Evolutionary conservation across 2,888 invertebrate genomes (phyloP).

Genomic region (Dolichomitus sp.): DNA sequence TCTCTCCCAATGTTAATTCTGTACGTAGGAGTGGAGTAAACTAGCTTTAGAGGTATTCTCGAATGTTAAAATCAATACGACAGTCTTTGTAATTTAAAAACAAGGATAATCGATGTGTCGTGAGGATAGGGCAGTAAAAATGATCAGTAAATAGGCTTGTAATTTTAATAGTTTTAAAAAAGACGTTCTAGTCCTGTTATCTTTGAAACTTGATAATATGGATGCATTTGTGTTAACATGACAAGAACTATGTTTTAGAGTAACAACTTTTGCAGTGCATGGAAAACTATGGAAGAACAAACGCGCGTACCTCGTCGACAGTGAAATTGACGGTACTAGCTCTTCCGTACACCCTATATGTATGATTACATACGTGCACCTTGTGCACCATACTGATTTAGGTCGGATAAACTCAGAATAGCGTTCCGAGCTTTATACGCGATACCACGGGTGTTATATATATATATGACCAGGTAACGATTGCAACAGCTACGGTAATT

Average conservation of each 20-base stretch:
- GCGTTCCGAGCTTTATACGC: slow-evolving; percentile 12
- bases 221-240: not conserved
- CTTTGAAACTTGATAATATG: not conserved
- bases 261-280: not conserved
- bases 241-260: not conserved
- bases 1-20: not conserved
- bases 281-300: not conserved
- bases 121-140: not conserved
- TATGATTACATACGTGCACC: slow-evolving; percentile 6
- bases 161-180: too few relatives aligned
- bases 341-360: not conserved
- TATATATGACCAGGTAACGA: not conserved
- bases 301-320: not conserved
- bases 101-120: not conserved
- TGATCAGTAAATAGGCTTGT: not conserved
- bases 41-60: not conserved
- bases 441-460: slow-evolving; percentile 8
- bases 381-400: slow-evolving; percentile 14
- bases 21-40: not conserved
- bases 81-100: too few relatives aligned
- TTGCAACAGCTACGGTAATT: slow-evolving; percentile 22
- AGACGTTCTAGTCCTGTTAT: too few relatives aligned
- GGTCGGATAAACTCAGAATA: slow-evolving; percentile 27
- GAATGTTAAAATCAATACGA: too few relatives aligned
- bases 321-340: slow-evolving; percentile 6